Evolutionary conservation across 2,888 invertebrate genomes (phyloP), one percentile per base, ranked within the genome.

Genomic region (Rhogogaster chlorosoma): DNA sequence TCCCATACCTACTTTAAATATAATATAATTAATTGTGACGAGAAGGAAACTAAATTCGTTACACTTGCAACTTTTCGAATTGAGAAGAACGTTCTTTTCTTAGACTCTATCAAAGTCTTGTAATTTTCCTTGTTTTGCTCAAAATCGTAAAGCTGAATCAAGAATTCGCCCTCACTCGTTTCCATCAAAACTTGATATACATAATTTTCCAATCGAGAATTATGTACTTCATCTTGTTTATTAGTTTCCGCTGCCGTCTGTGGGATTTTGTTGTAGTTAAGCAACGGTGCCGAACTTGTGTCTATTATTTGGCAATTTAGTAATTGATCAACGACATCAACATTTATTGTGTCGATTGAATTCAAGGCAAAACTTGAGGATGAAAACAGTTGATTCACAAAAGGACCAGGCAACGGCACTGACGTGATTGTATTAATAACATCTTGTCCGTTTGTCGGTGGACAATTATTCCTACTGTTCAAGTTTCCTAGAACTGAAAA

Each of bases 201-300:
- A 64, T 84, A 36, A 64, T 84, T 84, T 88, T 80, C 84, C 7
- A 71, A 85, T 15, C 38, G 85, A 29, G 86, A 86, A 70, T 61
- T 82, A 85, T 67, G 67, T 10, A 67, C 83, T 64, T 83, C 9
- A 67, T 36, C 45, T 49, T 83, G n/a, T 18, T 45, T 15, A 67
- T 42, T n/a, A 83, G 67, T 22, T 83, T 83, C 71, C 38, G 71
- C 38, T 71, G 71, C 71, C 0, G 42, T 10, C 36, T 2, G 38
- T 71, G 42, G n/a, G 0, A 5, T 70, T 71, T 71, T 1, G 4
- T 71, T 71, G 38, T 38, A 7, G 4, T 71, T 71, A 9, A 71
- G 71, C 38, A 71, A 71, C 18, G 71, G 71, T 42, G 4, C 7
- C 15, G 38, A 71, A 71, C 10, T 22, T 71, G 38, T 71, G 38